Evolutionary conservation across 2,797 vertebrate species (phyloP).

Genomic region (Linurgus olivaceus): DNA sequence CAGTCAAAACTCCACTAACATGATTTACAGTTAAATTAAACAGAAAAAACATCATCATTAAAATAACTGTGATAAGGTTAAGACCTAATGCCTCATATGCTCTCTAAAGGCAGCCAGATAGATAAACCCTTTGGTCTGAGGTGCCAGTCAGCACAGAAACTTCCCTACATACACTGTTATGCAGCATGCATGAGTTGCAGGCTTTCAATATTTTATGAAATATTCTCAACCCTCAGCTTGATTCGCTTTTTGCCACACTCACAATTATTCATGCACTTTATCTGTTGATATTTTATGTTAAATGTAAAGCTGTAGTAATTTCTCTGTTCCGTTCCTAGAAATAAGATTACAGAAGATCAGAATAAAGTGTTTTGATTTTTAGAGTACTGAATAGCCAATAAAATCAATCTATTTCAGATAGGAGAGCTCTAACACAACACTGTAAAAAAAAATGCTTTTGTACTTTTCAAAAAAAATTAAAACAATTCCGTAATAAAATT

Average conservation of each 20-base stretch:
- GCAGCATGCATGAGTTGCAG: background rate
- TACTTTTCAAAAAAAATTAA: background rate
- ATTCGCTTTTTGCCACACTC: background rate
- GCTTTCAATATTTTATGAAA: background rate
- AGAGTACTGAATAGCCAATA: background rate
- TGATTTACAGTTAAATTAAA: constrained; percentile 73
- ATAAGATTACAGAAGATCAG: background rate
- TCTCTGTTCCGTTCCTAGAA: background rate
- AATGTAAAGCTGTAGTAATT: background rate
- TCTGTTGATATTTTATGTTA: constrained; percentile 1
- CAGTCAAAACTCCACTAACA: constrained; percentile 70
- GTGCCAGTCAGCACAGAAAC: background rate
- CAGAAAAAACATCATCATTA: constrained; percentile 66
- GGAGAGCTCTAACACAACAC: background rate
- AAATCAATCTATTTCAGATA: background rate
- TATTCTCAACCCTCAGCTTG: background rate
- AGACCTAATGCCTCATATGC: background rate
- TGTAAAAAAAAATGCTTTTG: rapidly evolving
- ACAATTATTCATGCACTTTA: constrained; percentile 12
- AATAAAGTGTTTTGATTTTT: background rate
- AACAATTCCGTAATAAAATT: background rate
- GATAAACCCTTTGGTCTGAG: background rate
- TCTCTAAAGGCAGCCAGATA: background rate
- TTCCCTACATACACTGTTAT: background rate
- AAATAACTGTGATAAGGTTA: constrained; percentile 51